Evolutionary conservation across 2,888 invertebrate genomes (phyloP).

Genomic region (Drosophila gaucha): DNA sequence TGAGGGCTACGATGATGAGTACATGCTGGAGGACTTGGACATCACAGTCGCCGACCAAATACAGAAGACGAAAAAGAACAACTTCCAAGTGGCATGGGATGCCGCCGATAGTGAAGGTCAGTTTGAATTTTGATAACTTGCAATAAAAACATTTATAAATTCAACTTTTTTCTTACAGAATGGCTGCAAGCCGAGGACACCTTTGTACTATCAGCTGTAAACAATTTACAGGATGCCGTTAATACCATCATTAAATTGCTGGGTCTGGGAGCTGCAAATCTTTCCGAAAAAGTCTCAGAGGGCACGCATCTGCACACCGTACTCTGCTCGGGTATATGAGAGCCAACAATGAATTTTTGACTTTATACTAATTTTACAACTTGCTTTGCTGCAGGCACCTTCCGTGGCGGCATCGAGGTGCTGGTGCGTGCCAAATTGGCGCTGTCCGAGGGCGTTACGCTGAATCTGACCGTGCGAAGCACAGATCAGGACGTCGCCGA

Average conservation of each 20-base stretch:
- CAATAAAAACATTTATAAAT: too few relatives aligned
- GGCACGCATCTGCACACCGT: slow-evolving; percentile 93
- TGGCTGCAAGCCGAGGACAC: slow-evolving; percentile 94
- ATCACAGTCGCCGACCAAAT: slow-evolving; percentile 94
- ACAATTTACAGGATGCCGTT: slow-evolving; percentile 92
- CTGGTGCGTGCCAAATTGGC: slow-evolving; percentile 94
- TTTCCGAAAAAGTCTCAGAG: slow-evolving; percentile 92
- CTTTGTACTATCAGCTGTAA: slow-evolving; percentile 93
- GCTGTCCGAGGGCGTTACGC: slow-evolving; percentile 92
- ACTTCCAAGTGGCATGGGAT: slow-evolving; percentile 93
- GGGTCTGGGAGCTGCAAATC: slow-evolving; percentile 93
- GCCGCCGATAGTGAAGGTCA: slow-evolving; percentile 87
- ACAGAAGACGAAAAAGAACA: slow-evolving; percentile 90
- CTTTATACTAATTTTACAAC: not conserved
- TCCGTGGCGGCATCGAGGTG: slow-evolving; percentile 95
- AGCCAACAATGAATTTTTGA: not conserved
- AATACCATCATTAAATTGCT: slow-evolving; percentile 92
- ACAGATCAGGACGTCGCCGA: slow-evolving; percentile 94
- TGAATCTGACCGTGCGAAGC: slow-evolving; percentile 96
- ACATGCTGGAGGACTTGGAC: slow-evolving; percentile 97
- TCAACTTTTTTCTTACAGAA: slow-evolving; percentile 59
- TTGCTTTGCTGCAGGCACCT: slow-evolving; percentile 87
- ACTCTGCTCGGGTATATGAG: slow-evolving; percentile 89
- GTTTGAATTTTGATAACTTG: too few relatives aligned
- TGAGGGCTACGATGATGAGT: slow-evolving; percentile 98